phyloP scores from a whole-genome alignment of 2,888 invertebrate species.

The Synanthedon vespiformis region DNA sequence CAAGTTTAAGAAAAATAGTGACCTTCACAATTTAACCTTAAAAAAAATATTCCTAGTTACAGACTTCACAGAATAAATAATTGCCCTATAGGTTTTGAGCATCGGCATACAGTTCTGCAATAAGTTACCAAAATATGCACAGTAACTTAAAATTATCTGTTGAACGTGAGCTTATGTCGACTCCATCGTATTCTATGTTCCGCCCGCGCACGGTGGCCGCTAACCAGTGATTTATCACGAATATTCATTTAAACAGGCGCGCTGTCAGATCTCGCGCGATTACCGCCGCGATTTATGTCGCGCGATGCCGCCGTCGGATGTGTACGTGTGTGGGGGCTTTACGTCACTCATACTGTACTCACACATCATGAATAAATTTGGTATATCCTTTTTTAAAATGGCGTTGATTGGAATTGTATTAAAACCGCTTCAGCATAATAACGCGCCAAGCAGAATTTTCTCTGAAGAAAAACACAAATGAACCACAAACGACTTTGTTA shows the following conservation, averaged over 20 bases:
- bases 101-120: too few relatives aligned
- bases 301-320: conserved; percentile 14
- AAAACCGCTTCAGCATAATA: neutral
- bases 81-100: too few relatives aligned
- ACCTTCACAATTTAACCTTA: too few relatives aligned
- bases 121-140: too few relatives aligned
- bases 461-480: too few relatives aligned
- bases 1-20: too few relatives aligned
- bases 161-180: conserved; percentile 1
- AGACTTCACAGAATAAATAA: too few relatives aligned
- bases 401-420: neutral
- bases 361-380: conserved; percentile 5
- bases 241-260: conserved; percentile 64
- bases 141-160: too few relatives aligned
- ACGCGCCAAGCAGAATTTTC: too few relatives aligned
- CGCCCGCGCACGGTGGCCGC: conserved; percentile 45
- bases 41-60: too few relatives aligned
- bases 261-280: conserved; percentile 60
- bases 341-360: conserved; percentile 1
- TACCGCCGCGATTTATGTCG: conserved; percentile 56
- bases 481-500: too few relatives aligned
- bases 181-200: conserved; percentile 14
- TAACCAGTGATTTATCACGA: conserved; percentile 62
- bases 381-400: conserved; percentile 3
- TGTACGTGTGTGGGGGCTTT: conserved; percentile 5